Evolutionary conservation across 2,888 invertebrate genomes (phyloP), one percentile per base, ranked within the genome.

Genomic region (Aphidoletes aphidimyza): DNA sequence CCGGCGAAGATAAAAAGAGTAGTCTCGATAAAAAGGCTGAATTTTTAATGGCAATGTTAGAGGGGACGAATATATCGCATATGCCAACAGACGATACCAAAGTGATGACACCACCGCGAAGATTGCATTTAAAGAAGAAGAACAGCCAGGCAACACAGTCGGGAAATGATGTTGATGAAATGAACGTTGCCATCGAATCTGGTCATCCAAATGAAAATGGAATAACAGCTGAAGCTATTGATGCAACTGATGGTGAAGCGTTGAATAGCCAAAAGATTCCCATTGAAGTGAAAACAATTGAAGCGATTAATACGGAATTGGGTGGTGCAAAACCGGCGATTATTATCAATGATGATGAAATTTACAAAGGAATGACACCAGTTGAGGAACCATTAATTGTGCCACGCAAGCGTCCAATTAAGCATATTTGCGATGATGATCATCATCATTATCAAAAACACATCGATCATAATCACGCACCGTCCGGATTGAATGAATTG

Each of bases 351-450:
- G 39, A 81, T 8, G 81, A 81, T 83, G 83, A 85, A 19, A 17
- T 36, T 9, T 85, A 85, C 37, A 69, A 84, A 1, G 84, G 49
- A 54, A 69, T 36, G 54, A 59, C 36, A 22, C 86, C 87, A n/a
- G 85, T 87, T 36, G 86, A 86, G 59, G 87, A 87, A 69, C 86
- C 86, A 6, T 22, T 85, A 5, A 86, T 87, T 47, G 86, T 87
- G 0, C 85, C 86, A 11, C 83, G 84, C 17, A 85, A 84, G 78
- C 86, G 85, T 36, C 34, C 83, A n/a, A 45, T 8, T 14, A 84
- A 84, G 17, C 86, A 86, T 45, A 85, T 86, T 26, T 85, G 85
- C 81, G 86, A 86, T 81, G 86, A 86, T 45, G 86, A 86, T 85
- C 69, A 85, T n/a, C 49, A 85, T n/a, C 49, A 39, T 22, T 37